Base-by-base conservation (phyloP, 2,888 invertebrate genomes). In the Hypena proboscidalis region DNA sequence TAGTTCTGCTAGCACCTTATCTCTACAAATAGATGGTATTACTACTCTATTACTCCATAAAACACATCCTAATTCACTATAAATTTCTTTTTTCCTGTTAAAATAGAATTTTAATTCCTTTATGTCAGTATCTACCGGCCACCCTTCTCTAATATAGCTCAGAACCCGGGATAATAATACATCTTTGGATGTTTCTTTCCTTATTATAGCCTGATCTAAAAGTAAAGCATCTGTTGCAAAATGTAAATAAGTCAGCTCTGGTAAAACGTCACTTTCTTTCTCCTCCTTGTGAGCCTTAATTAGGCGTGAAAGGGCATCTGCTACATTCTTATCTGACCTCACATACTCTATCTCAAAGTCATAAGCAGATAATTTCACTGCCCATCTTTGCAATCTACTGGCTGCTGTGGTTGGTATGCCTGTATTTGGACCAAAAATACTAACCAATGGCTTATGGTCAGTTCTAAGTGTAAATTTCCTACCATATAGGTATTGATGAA, bases 1-100 rank as follows among this genome's bases (percentile, higher is more conserved):
- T 15, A 53, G 14, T 9, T 10, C 27, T 1, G 1, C 2, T 21
- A 48, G 9, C 2, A 54, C 51, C 2, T 21, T 29, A 4, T n/a
- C 4, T 7, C 38, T 17, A 13, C 39, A 56, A 0, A 1, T 2
- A 0, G 15, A 13, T 1, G 52, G 51, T 9, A 47, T 13, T 0
- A 40, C 26, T 7, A 52, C 8, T 2, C 49, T 19, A 11, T 49
- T 42, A 2, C 38, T 45, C 44, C 41, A 52, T 30, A 35, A 31
- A 3, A 42, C 13, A 9, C 30, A 35, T 3, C 35, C 35, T 19
- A 42, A 9, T 2, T 41, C 29, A n/a, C 11, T 17, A 6, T 41
- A 41, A 0, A 41, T 10, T 6, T 34, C 34, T 1, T 9, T 15
- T 9, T 7, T 10, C 0, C 44, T 4, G 9, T 44, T 38, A 0